Evolutionary conservation across 2,888 invertebrate species (phyloP), one percentile per base, ranked within the genome.

Genomic region (Erebia palarica): DNA sequence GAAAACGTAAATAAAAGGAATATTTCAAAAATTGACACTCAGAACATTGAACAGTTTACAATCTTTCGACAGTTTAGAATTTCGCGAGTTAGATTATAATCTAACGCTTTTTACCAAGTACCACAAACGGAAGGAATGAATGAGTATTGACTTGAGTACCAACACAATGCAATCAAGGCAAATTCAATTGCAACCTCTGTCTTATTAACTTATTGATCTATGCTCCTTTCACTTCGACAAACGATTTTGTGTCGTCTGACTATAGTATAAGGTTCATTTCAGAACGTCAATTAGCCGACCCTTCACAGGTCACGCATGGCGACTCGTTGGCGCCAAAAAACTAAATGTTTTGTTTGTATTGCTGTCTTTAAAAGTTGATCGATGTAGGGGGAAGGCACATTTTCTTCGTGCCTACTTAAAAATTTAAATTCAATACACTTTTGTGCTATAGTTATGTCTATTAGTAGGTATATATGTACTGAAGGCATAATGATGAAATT

Each of bases 301-400:
- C 76, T 72, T 70, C 73, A 71, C 64, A 74, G 70, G 69, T 66
- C 76, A 76, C 76, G 74, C 78, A 76, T 76, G 77, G 75, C 80
- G 80, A 75, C 80, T 63, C 71, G 70, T 71, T 66, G 80, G 80
- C 80, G 80, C 80, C 80, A 69, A 76, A 70, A 70, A 69, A 69
- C 63, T 73, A 73, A 75, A 76, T 71, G 74, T 76, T 73, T 73
- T 73, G 71, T 76, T 75, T 77, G 72, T 75, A 68, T 68, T 75
- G 63, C 55, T 70, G 72, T 66, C 71, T 75, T 73, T 71, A 73
- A 75, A 67, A 72, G 73, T 75, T 71, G 70, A 66, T 66, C 66
- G 66, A 66, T 66, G 66, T 14, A 18, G 18, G 66, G 55, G 66
- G 57, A 66, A 63, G 27, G 47, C 42, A 49, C 49, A 21, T 21